Base-by-base conservation (phyloP, 2,113 vertebrate genomes). In the Atractosteus spatula region DNA sequence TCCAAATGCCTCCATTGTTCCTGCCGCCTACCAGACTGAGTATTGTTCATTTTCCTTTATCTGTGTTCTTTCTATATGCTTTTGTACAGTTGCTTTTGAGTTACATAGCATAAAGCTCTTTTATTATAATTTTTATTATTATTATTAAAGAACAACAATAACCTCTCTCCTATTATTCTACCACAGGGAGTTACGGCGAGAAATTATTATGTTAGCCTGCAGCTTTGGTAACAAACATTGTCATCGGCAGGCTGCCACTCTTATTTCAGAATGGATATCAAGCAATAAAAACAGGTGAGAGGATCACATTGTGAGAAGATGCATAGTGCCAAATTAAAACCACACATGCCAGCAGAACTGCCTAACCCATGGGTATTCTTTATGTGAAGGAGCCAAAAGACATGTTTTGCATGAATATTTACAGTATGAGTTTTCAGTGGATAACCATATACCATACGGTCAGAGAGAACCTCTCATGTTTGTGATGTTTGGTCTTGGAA, bases 201-300 rank as follows among this genome's bases (percentile, higher is more conserved):
- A 98, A 82, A 95, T 98, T 47, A 95, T 98, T 82, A 98, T 98
- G 96, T 66, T 99, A 79, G 95, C 97, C 0, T 99, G 97, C 68
- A 99, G 96, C 79, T 99, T 98, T 0, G 97, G 97, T 67, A 96
- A 96, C 84, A 98, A 97, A n/a, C 95, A 97, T 81, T 99, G 97
- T 82, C 97, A 99, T 79, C 94, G 95, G 4, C 95, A 98, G 83
- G 97, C 97, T 3, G 92, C 96, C 3, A 91, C 94, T 0, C 91
- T 96, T 71, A 97, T 99, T 87, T 99, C 97, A 0, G 96, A 98
- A 62, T 98, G 97, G 97, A 99, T 99, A 89, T 97, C 96, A 74
- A 98, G 96, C 90, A 98, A 98, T 81, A 95, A 96, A 81, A 98
- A 99, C 90, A 89, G 96, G 97, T 98, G 85, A 70, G 62, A 74